A percentile compares a stretch with the other conserved stretches of the same genome.
Conservation (phyloP, 2,113 vertebrate species). For the Chaenogobius annularis region DNA sequence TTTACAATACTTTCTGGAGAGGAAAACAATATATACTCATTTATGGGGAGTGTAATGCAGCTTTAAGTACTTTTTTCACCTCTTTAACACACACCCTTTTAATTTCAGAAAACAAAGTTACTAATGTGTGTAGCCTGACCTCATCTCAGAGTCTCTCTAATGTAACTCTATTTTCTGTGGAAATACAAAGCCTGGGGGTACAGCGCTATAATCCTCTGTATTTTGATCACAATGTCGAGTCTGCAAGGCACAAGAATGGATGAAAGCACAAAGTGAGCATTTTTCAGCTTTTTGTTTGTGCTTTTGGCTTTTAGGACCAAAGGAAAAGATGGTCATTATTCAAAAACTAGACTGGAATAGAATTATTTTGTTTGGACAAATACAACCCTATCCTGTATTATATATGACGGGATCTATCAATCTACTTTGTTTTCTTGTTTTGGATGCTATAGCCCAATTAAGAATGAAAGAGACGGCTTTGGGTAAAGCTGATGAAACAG, state of each 20-base stretch:
- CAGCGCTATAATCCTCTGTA: constrained; percentile 18
- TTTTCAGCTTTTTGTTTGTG: constrained; percentile 17
- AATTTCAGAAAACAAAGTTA: not conserved
- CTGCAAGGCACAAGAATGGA: constrained; percentile 26
- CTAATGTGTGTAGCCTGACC: constrained; percentile 1
- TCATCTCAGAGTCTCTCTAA: constrained; percentile 3
- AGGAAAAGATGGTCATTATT: not conserved
- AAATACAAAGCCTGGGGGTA: constrained; percentile 20
- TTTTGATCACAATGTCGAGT: constrained; percentile 30
- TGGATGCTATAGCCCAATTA: too few species aligned
- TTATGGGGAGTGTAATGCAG: too few species aligned
- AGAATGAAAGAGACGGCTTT: not conserved
- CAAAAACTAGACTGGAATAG: not conserved
- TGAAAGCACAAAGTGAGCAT: constrained; percentile 27
- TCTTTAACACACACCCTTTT: not conserved
- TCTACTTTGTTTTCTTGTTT: too few species aligned
- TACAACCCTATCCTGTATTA: not conserved
- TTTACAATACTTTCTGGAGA: too few species aligned
- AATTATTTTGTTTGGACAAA: not conserved
- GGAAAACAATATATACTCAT: too few species aligned
- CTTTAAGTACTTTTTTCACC: not conserved
- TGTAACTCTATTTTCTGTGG: constrained; percentile 6
- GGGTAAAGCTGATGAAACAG: not conserved
- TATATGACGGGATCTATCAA: not conserved
- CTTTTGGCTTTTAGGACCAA: constrained; percentile 1